phyloP scores from a whole-genome alignment of 2,888 invertebrate genomes.

The Pharmacophagus antenor region DNA sequence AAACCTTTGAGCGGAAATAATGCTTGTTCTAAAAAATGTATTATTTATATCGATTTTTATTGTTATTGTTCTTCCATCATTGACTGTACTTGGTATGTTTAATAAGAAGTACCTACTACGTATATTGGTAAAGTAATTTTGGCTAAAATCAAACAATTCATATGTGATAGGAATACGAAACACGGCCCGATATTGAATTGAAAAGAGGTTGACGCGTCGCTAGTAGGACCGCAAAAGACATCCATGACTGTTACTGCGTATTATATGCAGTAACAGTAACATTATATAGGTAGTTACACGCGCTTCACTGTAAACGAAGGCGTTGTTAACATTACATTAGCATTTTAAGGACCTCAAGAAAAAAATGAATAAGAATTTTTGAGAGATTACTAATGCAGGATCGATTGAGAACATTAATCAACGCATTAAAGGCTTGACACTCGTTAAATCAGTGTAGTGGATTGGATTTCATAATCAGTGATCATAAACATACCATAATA shows the following conservation, averaged over 20 bases:
- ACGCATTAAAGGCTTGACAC: constrained; percentile 54
- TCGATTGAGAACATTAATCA: constrained; percentile 55
- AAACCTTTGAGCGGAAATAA: too few species aligned
- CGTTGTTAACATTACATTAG: constrained; percentile 48
- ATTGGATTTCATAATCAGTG: constrained; percentile 22
- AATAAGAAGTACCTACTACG: constrained; percentile 4
- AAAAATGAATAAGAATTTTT: constrained; percentile 42
- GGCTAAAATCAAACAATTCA: constrained; percentile 21
- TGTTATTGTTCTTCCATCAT: background rate
- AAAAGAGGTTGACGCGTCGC: constrained; percentile 20
- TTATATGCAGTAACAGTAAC: constrained; percentile 30
- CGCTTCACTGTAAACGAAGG: constrained; percentile 44
- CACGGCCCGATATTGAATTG: constrained; percentile 24
- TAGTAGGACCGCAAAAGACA: constrained; percentile 22
- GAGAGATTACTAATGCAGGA: constrained; percentile 37
- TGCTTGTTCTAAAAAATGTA: constrained; percentile 17
- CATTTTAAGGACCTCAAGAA: constrained; percentile 47
- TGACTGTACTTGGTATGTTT: background rate
- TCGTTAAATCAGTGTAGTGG: constrained; percentile 42
- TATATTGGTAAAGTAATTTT: constrained; percentile 16
- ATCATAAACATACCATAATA: constrained; percentile 44
- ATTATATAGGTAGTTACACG: constrained; percentile 26
- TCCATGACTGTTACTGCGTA: constrained; percentile 23
- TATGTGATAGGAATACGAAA: constrained; percentile 28
- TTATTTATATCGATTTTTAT: constrained; percentile 9